Conservation (phyloP, 1,140 invertebrate genomes). For the Ceratina japonica region DNA sequence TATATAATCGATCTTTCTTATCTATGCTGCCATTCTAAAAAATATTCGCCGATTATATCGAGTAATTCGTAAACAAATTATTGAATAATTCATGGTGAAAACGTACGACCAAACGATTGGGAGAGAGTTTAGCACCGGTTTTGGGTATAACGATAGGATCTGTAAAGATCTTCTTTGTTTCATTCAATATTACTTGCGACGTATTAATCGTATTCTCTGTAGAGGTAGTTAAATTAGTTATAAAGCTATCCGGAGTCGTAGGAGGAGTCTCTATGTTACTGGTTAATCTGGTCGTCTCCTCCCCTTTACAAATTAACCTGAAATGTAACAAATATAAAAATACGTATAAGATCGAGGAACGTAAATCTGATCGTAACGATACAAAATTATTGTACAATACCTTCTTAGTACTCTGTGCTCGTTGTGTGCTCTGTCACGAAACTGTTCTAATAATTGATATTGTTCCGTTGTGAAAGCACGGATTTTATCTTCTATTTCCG, state of each 20-base stretch:
- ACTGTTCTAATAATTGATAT: slow-evolving; percentile 78
- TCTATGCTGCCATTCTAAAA: slow-evolving; percentile 66
- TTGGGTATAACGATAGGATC: slow-evolving; percentile 56
- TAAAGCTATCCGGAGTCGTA: slow-evolving; percentile 61
- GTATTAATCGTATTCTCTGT: slow-evolving; percentile 51
- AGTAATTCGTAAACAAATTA: not conserved
- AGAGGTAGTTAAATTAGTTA: slow-evolving; percentile 61
- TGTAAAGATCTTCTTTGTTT: slow-evolving; percentile 39
- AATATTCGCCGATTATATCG: slow-evolving; percentile 2
- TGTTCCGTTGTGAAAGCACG: slow-evolving; percentile 79
- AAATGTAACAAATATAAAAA: not conserved
- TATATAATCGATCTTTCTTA: slow-evolving; percentile 53
- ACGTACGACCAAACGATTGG: slow-evolving; percentile 59
- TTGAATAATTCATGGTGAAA: not conserved
- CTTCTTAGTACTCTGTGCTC: slow-evolving; percentile 78
- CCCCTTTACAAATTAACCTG: slow-evolving; percentile 66
- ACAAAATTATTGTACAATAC: slow-evolving; percentile 57
- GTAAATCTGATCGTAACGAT: not conserved
- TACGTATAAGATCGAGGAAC: not conserved
- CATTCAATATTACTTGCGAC: slow-evolving; percentile 41
- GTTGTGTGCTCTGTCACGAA: slow-evolving; percentile 77
- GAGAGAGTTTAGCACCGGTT: slow-evolving; percentile 46
- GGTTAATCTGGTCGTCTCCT: slow-evolving; percentile 58
- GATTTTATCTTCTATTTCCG: slow-evolving; percentile 79
- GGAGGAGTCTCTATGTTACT: slow-evolving; percentile 63